Evolutionary conservation across 2,797 vertebrate genomes (phyloP), one percentile per base, ranked within the genome.

Genomic region (Gambelia wislizenii): DNA sequence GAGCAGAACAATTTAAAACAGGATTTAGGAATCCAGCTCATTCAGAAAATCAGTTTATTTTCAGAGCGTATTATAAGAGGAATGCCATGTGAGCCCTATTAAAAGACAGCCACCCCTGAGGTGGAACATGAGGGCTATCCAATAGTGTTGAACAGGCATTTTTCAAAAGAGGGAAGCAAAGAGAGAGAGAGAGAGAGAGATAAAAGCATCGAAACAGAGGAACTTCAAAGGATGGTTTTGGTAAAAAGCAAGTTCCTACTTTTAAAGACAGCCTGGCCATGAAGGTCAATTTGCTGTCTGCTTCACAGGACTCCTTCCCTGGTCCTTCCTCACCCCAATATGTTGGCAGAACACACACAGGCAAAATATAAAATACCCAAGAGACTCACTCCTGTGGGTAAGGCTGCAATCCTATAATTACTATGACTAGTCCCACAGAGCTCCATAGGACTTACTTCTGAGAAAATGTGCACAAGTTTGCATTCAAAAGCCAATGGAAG

Each of bases 21-120:
- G 83, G 52, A 87, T 89, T 92, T 69, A 75, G 83, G 2, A 92
- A 83, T 61, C 80, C 79, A 83, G n/a, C 67, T 5, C 82, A 77
- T 33, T 92, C 56, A 47, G 59, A 52, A 56, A 30, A n/a, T 89
- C 70, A 0, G 61, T 89, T 70, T 70, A 39, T 69, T 88, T 85
- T 78, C 36, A 86, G 22, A 49, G 54, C 36, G 82, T 84, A 90
- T 91, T 64, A 89, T 2, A 93, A 59, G 39, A 52, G 30, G 83
- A 1, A 72, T 76, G 47, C 13, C 27, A 81, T 54, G 70, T 0
- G 0, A 13, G 13, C 75, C 81, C 75, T 87, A n/a, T 30, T 56
- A 89, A 85, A 91, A 93, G 67, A 67, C 54, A 89, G 36, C 44
- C n/a, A 47, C 6, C 12, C 83, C 6, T 47, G 56, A 27, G 12